Evolutionary conservation across 2,888 invertebrate genomes (phyloP).

Genomic region (Drosophila pegasa): DNA sequence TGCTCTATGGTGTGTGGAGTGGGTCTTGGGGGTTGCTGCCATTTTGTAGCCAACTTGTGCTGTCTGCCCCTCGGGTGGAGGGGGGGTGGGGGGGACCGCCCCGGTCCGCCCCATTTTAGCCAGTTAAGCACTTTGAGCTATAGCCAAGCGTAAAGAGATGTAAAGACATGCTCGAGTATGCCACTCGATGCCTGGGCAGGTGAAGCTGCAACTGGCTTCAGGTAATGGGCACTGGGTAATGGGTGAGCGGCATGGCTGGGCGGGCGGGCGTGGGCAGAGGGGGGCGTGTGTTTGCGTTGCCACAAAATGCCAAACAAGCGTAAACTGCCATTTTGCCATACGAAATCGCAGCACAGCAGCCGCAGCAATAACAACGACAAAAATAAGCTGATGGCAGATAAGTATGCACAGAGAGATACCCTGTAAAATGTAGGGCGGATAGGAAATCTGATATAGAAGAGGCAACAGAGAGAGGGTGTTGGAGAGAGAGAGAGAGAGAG

Average conservation of each 20-base stretch:
- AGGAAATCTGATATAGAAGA: not conserved
- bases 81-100: too few relatives aligned
- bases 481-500: not conserved
- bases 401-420: slow-evolving; percentile 2
- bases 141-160: slow-evolving; percentile 78
- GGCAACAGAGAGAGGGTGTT: too few relatives aligned
- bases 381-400: not conserved
- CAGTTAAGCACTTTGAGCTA: slow-evolving; percentile 59
- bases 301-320: slow-evolving; percentile 77
- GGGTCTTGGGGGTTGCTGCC: slow-evolving; percentile 39
- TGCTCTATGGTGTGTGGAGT: too few relatives aligned
- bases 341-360: slow-evolving; percentile 47
- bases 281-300: slow-evolving; percentile 30
- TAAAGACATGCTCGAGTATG: slow-evolving; percentile 76
- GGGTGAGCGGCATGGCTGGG: not conserved
- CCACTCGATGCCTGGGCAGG: slow-evolving; percentile 72
- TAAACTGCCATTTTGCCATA: slow-evolving; percentile 76
- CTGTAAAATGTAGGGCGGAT: too few relatives aligned
- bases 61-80: slow-evolving; percentile 1
- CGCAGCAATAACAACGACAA: not conserved
- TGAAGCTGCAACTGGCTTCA: slow-evolving; percentile 16
- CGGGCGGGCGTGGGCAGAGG: not conserved
- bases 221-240: not conserved
- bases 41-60: slow-evolving; percentile 44
- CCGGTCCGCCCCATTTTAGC: not conserved